A percentile compares a stretch with the other conserved stretches of the same genome.
Evolutionary conservation across 2,113 vertebrate genomes (phyloP).

Genomic region (Neotragus pygmaeus): DNA sequence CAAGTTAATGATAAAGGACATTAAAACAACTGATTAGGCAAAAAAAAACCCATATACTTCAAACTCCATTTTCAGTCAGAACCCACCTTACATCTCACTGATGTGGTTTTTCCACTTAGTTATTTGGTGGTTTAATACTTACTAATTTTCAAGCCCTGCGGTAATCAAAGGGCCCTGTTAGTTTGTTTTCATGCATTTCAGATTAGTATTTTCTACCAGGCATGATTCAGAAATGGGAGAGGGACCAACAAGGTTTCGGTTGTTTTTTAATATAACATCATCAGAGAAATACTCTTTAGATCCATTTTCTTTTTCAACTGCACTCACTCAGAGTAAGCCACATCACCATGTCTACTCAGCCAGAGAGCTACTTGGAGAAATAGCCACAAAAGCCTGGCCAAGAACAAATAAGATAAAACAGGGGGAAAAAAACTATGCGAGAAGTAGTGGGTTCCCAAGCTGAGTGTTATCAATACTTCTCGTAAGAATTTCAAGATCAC

Average conservation of each 20-base stretch:
- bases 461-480: not conserved
- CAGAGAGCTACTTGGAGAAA: not conserved
- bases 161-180: not conserved
- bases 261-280: not conserved
- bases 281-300: not conserved
- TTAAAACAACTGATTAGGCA: not conserved
- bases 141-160: not conserved
- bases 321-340: not conserved
- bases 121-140: not conserved
- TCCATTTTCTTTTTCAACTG: not conserved
- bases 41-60: not conserved
- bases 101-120: not conserved
- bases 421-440: not conserved
- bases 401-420: not conserved
- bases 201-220: not conserved
- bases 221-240: not conserved
- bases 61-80: not conserved
- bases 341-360: not conserved
- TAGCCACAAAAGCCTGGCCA: not conserved
- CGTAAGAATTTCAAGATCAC: not conserved
- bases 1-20: not conserved
- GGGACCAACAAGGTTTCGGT: not conserved
- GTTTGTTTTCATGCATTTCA: not conserved
- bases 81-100: not conserved
- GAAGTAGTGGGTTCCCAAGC: not conserved